Conservation (phyloP, 2,113 vertebrate genomes). For the Phrynocephalus versicolor region DNA sequence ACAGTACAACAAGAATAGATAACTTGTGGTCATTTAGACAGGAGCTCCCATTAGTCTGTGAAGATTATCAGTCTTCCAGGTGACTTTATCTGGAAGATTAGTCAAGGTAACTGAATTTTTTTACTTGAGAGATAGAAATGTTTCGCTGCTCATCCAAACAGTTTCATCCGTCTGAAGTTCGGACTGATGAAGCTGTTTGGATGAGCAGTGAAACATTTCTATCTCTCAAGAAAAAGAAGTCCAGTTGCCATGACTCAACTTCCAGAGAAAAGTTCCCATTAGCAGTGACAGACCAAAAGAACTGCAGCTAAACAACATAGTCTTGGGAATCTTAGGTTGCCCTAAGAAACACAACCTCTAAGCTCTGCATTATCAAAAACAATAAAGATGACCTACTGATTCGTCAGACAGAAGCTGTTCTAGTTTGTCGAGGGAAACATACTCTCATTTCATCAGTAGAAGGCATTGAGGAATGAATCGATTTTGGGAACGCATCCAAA, state of each 20-base stretch:
- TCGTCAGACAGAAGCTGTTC: background rate
- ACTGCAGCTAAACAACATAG: background rate
- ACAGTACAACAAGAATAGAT: background rate
- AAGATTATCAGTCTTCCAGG: too few species aligned
- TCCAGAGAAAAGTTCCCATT: too few species aligned
- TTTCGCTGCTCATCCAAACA: too few species aligned
- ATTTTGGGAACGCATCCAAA: background rate
- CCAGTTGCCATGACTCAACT: too few species aligned
- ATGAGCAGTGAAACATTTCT: too few species aligned
- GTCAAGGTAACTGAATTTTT: too few species aligned
- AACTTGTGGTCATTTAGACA: background rate
- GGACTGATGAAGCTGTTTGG: too few species aligned
- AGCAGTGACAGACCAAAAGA: background rate
- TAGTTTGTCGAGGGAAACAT: background rate
- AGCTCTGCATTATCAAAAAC: background rate
- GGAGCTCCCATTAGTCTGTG: too few species aligned
- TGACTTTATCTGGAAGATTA: too few species aligned
- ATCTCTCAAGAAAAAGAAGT: too few species aligned
- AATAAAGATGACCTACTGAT: background rate
- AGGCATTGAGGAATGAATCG: background rate
- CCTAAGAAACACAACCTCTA: background rate
- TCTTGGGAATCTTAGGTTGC: background rate
- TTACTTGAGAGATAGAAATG: too few species aligned
- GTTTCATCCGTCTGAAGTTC: too few species aligned
- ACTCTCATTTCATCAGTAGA: background rate